These are phyloP conservation scores for Gymnoscopelus microlampas DNA, from an alignment of 2,797 vertebrate genomes.

Conservation along the genomic window DNA sequence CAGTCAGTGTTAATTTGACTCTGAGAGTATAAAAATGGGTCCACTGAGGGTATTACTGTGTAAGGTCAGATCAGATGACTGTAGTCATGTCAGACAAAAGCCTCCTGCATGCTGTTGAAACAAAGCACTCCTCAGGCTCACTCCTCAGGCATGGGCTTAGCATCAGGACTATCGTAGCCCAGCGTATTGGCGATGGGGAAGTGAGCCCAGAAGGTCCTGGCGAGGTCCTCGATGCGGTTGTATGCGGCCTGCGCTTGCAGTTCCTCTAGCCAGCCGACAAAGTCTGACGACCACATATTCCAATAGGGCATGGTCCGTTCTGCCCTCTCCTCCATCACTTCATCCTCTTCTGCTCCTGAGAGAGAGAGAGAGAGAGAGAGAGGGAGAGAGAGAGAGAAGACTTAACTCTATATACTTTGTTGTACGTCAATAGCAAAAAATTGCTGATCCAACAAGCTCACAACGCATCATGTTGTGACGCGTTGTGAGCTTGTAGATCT, in stretches of 20 bases:
- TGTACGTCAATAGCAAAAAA: too few relatives aligned
- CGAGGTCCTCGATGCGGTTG: slow-evolving; percentile 62
- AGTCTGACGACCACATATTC: slow-evolving; percentile 71
- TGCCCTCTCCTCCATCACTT: slow-evolving; percentile 35
- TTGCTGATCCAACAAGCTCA: too few relatives aligned
- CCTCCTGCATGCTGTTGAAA: too few relatives aligned
- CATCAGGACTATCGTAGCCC: slow-evolving; percentile 59
- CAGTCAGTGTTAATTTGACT: too few relatives aligned
- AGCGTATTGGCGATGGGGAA: slow-evolving; percentile 62
- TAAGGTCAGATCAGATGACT: too few relatives aligned
- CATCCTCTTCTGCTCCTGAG: slow-evolving; percentile 36
- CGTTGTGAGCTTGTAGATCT: too few relatives aligned
- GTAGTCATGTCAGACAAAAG: too few relatives aligned
- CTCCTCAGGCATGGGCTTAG: slow-evolving; percentile 43
- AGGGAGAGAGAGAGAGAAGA: neutral
- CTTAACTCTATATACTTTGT: too few relatives aligned
- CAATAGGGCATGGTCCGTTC: slow-evolving; percentile 65
- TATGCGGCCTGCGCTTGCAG: slow-evolving; percentile 55
- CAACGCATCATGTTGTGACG: too few relatives aligned
- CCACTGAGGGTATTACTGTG: too few relatives aligned
- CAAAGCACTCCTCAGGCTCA: slow-evolving; percentile 33
- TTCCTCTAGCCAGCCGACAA: slow-evolving; percentile 71
- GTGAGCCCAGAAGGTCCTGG: slow-evolving; percentile 70
- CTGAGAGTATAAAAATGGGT: too few relatives aligned
- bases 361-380: neutral